Evolutionary conservation across 64 coral and sea anemone genomes (phyloP), one percentile per base, ranked within the genome.

Genomic region (Actinia equina): DNA sequence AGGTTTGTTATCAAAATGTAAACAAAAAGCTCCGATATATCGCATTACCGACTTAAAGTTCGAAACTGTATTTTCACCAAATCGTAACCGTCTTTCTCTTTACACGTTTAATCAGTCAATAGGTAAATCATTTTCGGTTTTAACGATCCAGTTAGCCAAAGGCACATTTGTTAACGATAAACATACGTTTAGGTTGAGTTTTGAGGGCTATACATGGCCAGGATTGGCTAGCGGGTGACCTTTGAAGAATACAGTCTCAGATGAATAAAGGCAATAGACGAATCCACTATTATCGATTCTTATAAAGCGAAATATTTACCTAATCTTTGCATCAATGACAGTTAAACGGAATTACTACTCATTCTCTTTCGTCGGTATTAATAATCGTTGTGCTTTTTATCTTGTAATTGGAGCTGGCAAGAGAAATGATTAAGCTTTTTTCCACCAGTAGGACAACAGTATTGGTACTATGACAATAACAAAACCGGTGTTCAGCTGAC

Each of bases 171-270:
- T 74, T 15, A 16, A 74, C 25, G 25, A 13, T 30, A 2, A 10
- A 10, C 4, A 27, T 12, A 30, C 13, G 5, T 25, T 74, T 13
- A 41, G 8, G 7, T 41, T 27, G n/a, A 30, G 10, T 81, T 81
- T 43, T 52, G 7, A 49, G 78, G n/a, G 78, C 49, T 44, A 81
- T 52, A 81, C 44, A 52, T 2, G 4, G 43, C 27, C 13, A 44
- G 18, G 78, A 81, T 81, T 81, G 78, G 78, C 78, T 81, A n/a
- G 49, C 27, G 15, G 78, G 44, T 81, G 78, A 81, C 78, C 78
- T 81, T 81, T 81, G 78, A 81, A 52, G 78, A 81, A n/a, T 12
- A 6, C 43, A 49, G 27, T 30, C 11, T 57, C 55, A 81, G 17
- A 81, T 80, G 43, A 80, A 51, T 80, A 22, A 80, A 80, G 17